A percentile compares a stretch with the other conserved stretches of the same genome.
Conservation (phyloP, 2,113 vertebrate species). For the Atrichornis clamosus region DNA sequence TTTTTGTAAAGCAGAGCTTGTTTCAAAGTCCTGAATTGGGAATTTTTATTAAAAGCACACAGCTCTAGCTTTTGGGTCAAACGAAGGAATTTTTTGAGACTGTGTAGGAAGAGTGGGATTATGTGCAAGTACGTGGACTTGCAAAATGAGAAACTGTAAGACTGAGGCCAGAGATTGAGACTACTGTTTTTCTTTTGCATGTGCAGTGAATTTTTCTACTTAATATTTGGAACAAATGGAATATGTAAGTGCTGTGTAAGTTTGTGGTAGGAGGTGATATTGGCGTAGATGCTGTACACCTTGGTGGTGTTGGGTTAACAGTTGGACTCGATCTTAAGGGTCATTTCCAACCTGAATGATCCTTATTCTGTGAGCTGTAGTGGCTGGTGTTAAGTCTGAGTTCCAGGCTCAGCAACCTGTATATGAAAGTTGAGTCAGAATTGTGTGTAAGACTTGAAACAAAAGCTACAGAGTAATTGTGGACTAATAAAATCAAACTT, state of each 20-base stretch:
- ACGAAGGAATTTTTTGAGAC: neutral
- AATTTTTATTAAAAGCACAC: neutral
- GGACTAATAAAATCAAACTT: neutral
- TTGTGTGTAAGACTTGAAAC: neutral
- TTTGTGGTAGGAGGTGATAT: neutral
- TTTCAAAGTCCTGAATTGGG: neutral
- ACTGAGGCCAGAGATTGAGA: neutral
- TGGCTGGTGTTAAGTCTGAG: neutral
- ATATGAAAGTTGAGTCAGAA: neutral
- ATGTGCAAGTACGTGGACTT: neutral
- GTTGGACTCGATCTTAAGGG: neutral
- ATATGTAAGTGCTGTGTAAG: neutral
- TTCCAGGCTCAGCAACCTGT: neutral
- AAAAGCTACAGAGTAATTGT: neutral
- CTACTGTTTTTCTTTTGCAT: neutral
- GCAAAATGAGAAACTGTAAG: neutral
- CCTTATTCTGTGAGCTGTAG: neutral
- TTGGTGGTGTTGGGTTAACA: neutral
- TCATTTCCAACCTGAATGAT: neutral
- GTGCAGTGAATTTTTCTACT: neutral
- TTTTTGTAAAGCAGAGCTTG: neutral
- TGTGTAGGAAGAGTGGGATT: neutral
- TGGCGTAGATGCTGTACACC: neutral
- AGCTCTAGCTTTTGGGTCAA: neutral
- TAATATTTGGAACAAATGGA: neutral